These are phyloP conservation scores for Salmo trutta DNA, from an alignment of 2,797 vertebrate species.

Conservation along the genomic window DNA sequence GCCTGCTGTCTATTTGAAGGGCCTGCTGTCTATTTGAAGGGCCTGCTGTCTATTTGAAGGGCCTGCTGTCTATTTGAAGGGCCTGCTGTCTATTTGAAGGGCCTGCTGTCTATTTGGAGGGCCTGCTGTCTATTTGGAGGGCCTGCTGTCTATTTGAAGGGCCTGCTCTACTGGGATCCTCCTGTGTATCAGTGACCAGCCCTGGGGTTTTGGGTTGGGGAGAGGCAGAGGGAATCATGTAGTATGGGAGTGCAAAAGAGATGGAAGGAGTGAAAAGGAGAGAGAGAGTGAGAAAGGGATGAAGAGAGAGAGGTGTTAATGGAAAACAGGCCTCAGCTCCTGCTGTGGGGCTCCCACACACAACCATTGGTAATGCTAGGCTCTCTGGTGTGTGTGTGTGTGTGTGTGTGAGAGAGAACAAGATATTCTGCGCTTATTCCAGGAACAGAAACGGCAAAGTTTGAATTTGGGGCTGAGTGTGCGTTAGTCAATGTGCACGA, in stretches of 20 bases:
- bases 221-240: neutral
- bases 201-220: conserved; percentile 21
- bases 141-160: neutral
- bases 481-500: neutral
- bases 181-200: neutral
- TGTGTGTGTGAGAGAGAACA: neutral
- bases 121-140: too few relatives aligned
- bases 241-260: neutral
- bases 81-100: neutral
- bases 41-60: too few relatives aligned
- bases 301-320: conserved; percentile 28
- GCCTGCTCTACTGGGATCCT: neutral
- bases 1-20: too few relatives aligned
- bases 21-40: too few relatives aligned
- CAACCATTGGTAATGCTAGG: conserved; percentile 46
- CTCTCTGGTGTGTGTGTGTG: conserved; percentile 36
- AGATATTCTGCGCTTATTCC: neutral
- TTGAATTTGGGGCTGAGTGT: neutral
- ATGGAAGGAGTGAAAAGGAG: neutral
- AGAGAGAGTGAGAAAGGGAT: neutral
- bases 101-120: too few relatives aligned
- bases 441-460: neutral
- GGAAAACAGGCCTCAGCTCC: conserved; percentile 29
- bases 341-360: conserved; percentile 29
- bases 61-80: neutral